phyloP scores from a whole-genome alignment of 2,888 invertebrate species.

The Polydrusus tereticollis region DNA sequence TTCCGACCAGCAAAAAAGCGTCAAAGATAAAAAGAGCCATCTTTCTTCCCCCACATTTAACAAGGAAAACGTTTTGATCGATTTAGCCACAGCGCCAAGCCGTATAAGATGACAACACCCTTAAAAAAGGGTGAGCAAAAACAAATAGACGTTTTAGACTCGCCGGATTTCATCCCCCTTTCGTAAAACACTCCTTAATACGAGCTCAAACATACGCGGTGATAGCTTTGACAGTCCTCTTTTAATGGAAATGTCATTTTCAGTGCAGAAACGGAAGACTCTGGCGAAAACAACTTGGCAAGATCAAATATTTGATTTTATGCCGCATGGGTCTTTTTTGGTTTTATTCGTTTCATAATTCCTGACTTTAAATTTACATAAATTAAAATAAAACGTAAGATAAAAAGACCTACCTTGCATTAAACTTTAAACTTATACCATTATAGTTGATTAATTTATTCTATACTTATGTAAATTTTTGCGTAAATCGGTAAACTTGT shows the following conservation, averaged over 20 bases:
- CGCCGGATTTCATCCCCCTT: slow-evolving; percentile 33
- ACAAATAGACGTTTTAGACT: slow-evolving; percentile 47
- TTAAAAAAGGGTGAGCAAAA: slow-evolving; percentile 42
- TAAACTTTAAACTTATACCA: too few species aligned
- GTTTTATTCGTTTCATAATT: neutral
- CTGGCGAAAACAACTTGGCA: slow-evolving; percentile 19
- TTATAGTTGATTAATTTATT: too few species aligned
- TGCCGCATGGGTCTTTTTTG: neutral
- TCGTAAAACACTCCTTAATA: slow-evolving; percentile 40
- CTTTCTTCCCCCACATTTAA: slow-evolving; percentile 44
- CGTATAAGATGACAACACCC: slow-evolving; percentile 48
- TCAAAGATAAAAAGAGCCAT: slow-evolving; percentile 30
- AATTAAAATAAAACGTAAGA: slow-evolving; percentile 7
- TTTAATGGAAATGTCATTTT: slow-evolving; percentile 47
- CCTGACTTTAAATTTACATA: neutral
- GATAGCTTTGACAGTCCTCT: slow-evolving; percentile 43
- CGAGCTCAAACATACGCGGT: slow-evolving; percentile 40
- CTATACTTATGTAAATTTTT: too few species aligned
- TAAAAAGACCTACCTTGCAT: too few species aligned
- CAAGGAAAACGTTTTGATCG: slow-evolving; percentile 47
- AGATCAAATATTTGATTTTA: slow-evolving; percentile 39
- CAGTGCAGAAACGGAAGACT: slow-evolving; percentile 25
- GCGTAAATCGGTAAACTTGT: too few species aligned
- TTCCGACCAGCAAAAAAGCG: slow-evolving; percentile 10
- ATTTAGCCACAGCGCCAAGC: slow-evolving; percentile 35